Evolutionary conservation across 2,888 invertebrate species (phyloP).

Genomic region (Clepsis dumicolana): DNA sequence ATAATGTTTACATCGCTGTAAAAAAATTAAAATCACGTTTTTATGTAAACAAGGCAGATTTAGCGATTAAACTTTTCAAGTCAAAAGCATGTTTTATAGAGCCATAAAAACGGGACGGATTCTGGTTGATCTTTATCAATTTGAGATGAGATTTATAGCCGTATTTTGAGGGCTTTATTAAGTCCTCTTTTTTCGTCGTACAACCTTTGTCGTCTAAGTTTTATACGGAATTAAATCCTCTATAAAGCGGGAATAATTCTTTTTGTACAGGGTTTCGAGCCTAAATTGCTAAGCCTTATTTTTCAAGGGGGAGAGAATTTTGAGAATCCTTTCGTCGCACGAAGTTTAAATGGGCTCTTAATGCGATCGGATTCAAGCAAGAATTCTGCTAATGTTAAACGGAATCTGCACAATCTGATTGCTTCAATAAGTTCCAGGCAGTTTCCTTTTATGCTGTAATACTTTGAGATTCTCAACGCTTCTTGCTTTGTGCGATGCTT

Average conservation of each 20-base stretch:
- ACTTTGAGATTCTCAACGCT: slow-evolving; percentile 71
- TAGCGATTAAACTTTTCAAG: slow-evolving; percentile 46
- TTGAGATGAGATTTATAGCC: slow-evolving; percentile 32
- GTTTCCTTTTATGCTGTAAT: slow-evolving; percentile 78
- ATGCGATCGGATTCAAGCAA: slow-evolving; percentile 79
- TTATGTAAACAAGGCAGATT: slow-evolving; percentile 51
- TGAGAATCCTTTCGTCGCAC: slow-evolving; percentile 73
- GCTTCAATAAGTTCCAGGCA: slow-evolving; percentile 82
- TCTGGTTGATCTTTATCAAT: slow-evolving; percentile 43
- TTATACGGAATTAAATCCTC: slow-evolving; percentile 25
- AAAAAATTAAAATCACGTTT: slow-evolving; percentile 39
- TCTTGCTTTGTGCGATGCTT: slow-evolving; percentile 58
- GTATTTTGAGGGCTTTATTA: slow-evolving; percentile 35
- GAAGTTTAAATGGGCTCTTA: slow-evolving; percentile 81
- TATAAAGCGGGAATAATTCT: slow-evolving; percentile 31
- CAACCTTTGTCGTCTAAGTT: slow-evolving; percentile 28
- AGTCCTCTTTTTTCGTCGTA: slow-evolving; percentile 20
- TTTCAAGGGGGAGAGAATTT: slow-evolving; percentile 67
- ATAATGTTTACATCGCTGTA: slow-evolving; percentile 52
- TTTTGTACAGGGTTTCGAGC: slow-evolving; percentile 32
- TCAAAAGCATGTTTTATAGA: slow-evolving; percentile 46
- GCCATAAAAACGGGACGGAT: slow-evolving; percentile 44
- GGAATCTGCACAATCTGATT: slow-evolving; percentile 81
- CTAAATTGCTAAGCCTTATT: slow-evolving; percentile 66
- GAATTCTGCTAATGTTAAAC: slow-evolving; percentile 80